Conservation (phyloP, 2,797 vertebrate species). For the Gadopsis marmoratus region DNA sequence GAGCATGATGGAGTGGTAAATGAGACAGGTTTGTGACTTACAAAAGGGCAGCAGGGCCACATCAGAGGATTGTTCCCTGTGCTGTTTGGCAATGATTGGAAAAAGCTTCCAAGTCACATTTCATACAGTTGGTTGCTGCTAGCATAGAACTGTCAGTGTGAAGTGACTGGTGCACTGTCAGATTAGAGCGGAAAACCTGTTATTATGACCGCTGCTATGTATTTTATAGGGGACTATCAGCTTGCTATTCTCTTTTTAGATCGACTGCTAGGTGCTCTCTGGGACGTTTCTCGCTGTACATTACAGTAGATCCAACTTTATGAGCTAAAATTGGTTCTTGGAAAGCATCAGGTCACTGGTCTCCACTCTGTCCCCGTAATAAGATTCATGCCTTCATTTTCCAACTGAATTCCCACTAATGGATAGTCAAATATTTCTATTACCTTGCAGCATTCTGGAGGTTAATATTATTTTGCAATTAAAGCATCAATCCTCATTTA, state of each 20-base stretch:
- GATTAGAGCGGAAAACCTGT: conserved; percentile 42
- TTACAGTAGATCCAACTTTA: conserved; percentile 20
- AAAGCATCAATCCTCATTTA: conserved; percentile 62
- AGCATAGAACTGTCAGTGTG: conserved; percentile 31
- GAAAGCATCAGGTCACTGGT: conserved; percentile 26
- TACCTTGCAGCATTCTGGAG: conserved; percentile 30
- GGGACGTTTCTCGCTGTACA: conserved; percentile 17
- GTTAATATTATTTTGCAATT: conserved; percentile 53
- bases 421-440: conserved; percentile 50
- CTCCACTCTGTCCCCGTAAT: conserved; percentile 3
- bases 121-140: conserved; percentile 35
- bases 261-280: conserved; percentile 12
- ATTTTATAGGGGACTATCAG: conserved; percentile 26
- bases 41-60: conserved; percentile 20
- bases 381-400: conserved; percentile 53
- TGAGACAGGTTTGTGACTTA: conserved; percentile 36
- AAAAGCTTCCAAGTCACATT: conserved; percentile 32
- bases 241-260: conserved; percentile 21
- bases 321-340: conserved; percentile 32
- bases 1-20: conserved; percentile 25
- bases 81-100: conserved; percentile 28
- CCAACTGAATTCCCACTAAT: conserved; percentile 57
- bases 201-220: conserved; percentile 38
- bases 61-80: conserved; percentile 8
- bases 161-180: conserved; percentile 35